Percentiles rank a stretch among this genome's conserved stretches.
Evolutionary conservation across 2,888 invertebrate genomes (phyloP).

Genomic region (Scaptomyza parva): DNA sequence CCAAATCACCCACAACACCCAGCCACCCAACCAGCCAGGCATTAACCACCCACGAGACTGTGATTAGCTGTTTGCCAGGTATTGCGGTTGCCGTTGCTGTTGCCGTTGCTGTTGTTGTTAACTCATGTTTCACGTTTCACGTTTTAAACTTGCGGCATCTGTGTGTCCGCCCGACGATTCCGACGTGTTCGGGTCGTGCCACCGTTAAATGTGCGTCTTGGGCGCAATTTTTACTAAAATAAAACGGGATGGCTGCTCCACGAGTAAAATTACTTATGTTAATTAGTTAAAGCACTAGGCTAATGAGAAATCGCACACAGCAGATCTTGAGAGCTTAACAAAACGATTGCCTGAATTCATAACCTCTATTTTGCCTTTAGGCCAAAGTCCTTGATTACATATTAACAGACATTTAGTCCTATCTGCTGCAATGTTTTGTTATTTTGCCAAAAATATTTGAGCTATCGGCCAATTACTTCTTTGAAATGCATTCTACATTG

Average conservation of each 20-base stretch:
- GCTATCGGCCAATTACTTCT: neutral
- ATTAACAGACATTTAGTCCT: neutral
- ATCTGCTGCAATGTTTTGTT: neutral
- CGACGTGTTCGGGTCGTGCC: slow-evolving; percentile 26
- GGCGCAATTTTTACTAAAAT: slow-evolving; percentile 38
- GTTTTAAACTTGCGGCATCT: slow-evolving; percentile 50
- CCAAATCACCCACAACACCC: slow-evolving; percentile 6
- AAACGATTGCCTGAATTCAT: slow-evolving; percentile 39
- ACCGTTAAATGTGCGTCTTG: slow-evolving; percentile 50
- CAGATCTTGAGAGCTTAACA: slow-evolving; percentile 40
- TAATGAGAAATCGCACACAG: slow-evolving; percentile 67
- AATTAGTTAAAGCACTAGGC: slow-evolving; percentile 64
- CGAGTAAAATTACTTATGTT: slow-evolving; percentile 77
- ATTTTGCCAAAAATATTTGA: neutral
- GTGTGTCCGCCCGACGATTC: slow-evolving; percentile 5
- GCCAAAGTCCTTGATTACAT: slow-evolving; percentile 15
- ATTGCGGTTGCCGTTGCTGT: slow-evolving; percentile 10
- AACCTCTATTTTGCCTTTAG: slow-evolving; percentile 18
- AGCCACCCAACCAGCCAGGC: neutral
- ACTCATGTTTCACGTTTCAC: slow-evolving; percentile 34
- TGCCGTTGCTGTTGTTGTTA: slow-evolving; percentile 19
- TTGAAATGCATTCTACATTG: neutral
- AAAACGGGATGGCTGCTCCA: slow-evolving; percentile 13
- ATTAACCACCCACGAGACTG: slow-evolving; percentile 33
- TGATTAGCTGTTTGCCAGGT: slow-evolving; percentile 55